phyloP scores from a whole-genome alignment of 2,888 invertebrate species.

The Mylabris sibirica region DNA sequence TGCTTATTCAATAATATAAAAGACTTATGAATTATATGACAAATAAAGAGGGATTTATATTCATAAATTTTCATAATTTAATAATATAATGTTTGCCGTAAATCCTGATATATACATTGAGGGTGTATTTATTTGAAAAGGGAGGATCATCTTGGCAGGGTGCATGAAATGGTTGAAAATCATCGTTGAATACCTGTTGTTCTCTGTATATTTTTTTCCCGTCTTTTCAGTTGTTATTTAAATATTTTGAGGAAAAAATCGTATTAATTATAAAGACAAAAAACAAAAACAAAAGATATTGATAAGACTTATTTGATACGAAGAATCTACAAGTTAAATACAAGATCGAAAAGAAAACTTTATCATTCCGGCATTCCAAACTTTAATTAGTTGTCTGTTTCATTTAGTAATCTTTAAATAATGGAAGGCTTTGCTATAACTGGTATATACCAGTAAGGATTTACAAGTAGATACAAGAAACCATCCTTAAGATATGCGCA shows the following conservation, averaged over 20 bases:
- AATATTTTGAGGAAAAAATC: background rate
- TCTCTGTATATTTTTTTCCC: background rate
- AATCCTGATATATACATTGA: conserved; percentile 5
- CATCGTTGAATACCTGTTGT: conserved; percentile 1
- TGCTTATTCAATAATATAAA: background rate
- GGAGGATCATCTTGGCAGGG: conserved; percentile 7
- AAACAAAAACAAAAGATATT: background rate
- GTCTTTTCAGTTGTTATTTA: background rate
- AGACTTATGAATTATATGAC: conserved; percentile 2
- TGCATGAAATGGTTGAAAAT: background rate
- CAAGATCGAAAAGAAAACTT: conserved; percentile 21
- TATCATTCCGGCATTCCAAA: conserved; percentile 41
- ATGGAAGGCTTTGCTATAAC: conserved; percentile 31
- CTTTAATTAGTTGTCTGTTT: conserved; percentile 46
- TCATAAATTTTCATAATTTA: conserved; percentile 9
- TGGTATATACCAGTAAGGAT: too few species aligned
- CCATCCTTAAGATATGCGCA: too few species aligned
- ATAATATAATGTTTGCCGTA: conserved; percentile 5
- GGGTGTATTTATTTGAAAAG: conserved; percentile 8
- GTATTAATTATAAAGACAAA: too few species aligned
- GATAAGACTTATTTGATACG: background rate
- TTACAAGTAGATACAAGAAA: too few species aligned
- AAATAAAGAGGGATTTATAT: background rate
- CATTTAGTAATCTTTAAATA: conserved; percentile 42
- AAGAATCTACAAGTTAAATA: background rate